phyloP scores from a whole-genome alignment of 1,140 invertebrate genomes.

The Caenorhabditis tropicalis region DNA sequence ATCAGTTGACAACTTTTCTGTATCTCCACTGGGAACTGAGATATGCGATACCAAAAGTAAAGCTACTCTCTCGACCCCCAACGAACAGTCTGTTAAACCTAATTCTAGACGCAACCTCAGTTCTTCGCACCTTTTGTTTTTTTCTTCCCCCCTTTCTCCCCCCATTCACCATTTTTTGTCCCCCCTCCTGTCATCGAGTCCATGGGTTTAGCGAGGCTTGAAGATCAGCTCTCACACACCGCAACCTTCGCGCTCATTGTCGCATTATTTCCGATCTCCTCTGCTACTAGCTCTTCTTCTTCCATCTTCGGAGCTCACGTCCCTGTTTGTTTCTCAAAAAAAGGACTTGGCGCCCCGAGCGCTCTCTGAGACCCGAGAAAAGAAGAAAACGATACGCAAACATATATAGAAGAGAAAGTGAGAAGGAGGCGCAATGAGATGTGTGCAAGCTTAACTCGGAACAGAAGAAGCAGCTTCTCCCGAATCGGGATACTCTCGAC shows the following conservation, averaged over 20 bases:
- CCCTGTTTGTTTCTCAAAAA: constrained; percentile 37
- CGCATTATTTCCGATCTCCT: background rate
- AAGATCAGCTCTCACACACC: background rate
- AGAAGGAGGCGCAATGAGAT: background rate
- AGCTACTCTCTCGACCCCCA: too few relatives aligned
- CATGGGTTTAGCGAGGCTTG: constrained; percentile 34
- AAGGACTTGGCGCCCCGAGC: background rate
- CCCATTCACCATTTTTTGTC: background rate
- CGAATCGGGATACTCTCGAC: background rate
- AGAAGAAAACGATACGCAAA: constrained; percentile 43
- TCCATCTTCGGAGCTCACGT: background rate
- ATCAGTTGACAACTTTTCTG: too few relatives aligned
- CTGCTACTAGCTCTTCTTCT: background rate
- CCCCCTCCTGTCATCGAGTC: constrained; percentile 15
- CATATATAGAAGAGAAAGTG: background rate
- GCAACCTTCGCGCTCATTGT: constrained; percentile 1
- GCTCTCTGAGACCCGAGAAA: background rate
- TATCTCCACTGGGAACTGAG: too few relatives aligned
- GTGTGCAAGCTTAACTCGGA: constrained; percentile 37
- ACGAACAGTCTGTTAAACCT: too few relatives aligned
- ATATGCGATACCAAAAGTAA: too few relatives aligned
- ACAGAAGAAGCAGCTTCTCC: background rate
- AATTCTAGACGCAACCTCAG: too few relatives aligned
- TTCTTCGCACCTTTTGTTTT: background rate
- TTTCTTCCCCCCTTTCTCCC: background rate